phyloP scores from a whole-genome alignment of 2,888 invertebrate species.

The Steinernema carpocapsae region DNA sequence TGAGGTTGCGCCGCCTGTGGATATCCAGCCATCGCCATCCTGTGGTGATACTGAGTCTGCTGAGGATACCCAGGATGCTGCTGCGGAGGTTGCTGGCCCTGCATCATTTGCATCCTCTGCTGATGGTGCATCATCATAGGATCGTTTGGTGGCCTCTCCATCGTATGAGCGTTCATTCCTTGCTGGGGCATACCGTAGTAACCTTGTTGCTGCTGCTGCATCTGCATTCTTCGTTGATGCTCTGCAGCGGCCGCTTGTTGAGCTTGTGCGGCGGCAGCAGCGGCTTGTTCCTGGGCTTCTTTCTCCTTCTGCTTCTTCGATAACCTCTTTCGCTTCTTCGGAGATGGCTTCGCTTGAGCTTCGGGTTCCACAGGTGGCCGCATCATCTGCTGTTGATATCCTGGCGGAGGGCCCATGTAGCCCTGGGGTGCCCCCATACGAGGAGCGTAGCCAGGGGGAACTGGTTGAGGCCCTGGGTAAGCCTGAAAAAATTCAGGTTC shows the following conservation, averaged over 20 bases:
- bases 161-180: slow-evolving; percentile 30
- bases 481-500: background rate
- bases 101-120: slow-evolving; percentile 31
- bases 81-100: background rate
- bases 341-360: slow-evolving; percentile 34
- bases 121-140: slow-evolving; percentile 28
- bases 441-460: slow-evolving; percentile 5
- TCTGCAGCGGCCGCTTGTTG: slow-evolving; percentile 11
- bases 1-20: background rate
- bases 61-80: slow-evolving; percentile 24
- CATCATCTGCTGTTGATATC: slow-evolving; percentile 7
- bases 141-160: slow-evolving; percentile 18
- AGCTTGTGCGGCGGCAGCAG: slow-evolving; percentile 1
- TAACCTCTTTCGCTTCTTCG: slow-evolving; percentile 47
- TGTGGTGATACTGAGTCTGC: slow-evolving; percentile 8
- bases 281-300: slow-evolving; percentile 21
- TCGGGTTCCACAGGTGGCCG: background rate
- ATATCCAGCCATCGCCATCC: slow-evolving; percentile 31
- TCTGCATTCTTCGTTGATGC: slow-evolving; percentile 17
- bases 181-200: slow-evolving; percentile 23
- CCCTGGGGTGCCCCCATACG: background rate
- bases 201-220: slow-evolving; percentile 29
- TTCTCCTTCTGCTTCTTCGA: slow-evolving; percentile 51
- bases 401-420: slow-evolving; percentile 10
- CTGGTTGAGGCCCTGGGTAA: background rate